These are phyloP conservation scores for Pangasius larnaudii DNA, from an alignment of 2,797 vertebrate genomes.

Conservation along the genomic window DNA sequence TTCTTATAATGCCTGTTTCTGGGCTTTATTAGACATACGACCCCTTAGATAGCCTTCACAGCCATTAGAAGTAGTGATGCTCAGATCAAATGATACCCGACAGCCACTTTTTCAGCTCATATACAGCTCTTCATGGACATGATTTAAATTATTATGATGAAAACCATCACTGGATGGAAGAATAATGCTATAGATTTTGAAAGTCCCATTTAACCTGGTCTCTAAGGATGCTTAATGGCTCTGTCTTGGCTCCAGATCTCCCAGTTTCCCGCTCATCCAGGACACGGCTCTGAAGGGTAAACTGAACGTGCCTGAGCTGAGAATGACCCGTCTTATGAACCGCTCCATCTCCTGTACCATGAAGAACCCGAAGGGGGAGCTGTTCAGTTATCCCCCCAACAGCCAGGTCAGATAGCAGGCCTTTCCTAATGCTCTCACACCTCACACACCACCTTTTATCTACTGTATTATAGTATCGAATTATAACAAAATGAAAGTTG, in stretches of 20 bases:
- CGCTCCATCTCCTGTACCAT: constrained; percentile 95
- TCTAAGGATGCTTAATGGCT: not conserved
- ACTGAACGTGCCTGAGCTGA: constrained; percentile 89
- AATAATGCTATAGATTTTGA: not conserved
- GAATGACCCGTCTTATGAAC: constrained; percentile 95
- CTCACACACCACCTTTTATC: not conserved
- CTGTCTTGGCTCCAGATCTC: constrained; percentile 79
- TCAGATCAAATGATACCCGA: not conserved
- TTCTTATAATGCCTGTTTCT: not conserved
- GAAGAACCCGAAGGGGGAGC: constrained; percentile 95
- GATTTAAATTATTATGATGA: not conserved
- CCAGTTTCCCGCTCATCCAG: constrained; percentile 96
- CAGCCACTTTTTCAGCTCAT: not conserved
- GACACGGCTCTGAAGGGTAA: constrained; percentile 95
- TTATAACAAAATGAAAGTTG: not conserved
- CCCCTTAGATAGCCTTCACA: not conserved
- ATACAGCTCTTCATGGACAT: no score
- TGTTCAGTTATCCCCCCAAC: constrained; percentile 90
- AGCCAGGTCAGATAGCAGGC: constrained; percentile 84
- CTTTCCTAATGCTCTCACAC: not conserved
- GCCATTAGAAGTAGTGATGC: not conserved
- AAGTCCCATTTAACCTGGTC: not conserved
- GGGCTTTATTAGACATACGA: not conserved
- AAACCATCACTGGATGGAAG: not conserved
- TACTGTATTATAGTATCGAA: not conserved